These are phyloP conservation scores for Aelia acuminata DNA, from an alignment of 2,888 invertebrate genomes.

Conservation along the genomic window DNA sequence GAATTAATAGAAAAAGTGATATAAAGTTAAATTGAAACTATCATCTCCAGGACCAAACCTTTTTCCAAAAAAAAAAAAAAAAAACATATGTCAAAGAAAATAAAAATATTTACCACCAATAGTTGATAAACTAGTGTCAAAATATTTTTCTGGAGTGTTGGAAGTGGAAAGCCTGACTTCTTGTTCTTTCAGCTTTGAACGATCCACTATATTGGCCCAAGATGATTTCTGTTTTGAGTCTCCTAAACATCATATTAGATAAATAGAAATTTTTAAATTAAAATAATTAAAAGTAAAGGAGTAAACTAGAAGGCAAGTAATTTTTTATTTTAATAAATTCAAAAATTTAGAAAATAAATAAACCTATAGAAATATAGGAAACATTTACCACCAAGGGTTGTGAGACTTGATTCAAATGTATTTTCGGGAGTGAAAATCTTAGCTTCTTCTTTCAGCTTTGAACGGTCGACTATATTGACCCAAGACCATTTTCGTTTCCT, in stretches of 20 bases:
- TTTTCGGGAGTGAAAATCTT: neutral
- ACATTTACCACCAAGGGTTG: neutral
- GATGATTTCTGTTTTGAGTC: neutral
- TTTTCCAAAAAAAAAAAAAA: neutral
- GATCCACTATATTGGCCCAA: neutral
- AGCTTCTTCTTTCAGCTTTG: conserved; percentile 20
- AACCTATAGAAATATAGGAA: neutral
- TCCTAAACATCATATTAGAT: neutral
- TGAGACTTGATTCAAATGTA: neutral
- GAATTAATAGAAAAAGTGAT: neutral
- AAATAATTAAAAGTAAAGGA: neutral
- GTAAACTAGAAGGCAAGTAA: neutral
- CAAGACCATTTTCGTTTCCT: conserved; percentile 7
- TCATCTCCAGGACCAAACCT: neutral
- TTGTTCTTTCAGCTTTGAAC: neutral
- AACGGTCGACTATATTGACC: conserved; percentile 25
- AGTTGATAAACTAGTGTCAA: neutral
- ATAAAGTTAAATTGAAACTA: too few species aligned
- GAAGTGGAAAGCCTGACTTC: neutral
- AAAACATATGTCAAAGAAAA: neutral
- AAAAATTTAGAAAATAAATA: neutral
- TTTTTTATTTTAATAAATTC: too few species aligned
- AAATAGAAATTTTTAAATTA: neutral
- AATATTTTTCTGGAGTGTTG: neutral
- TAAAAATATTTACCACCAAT: conserved; percentile 15